phyloP scores from a whole-genome alignment of 2,888 invertebrate genomes.

The Metalampra italica region DNA sequence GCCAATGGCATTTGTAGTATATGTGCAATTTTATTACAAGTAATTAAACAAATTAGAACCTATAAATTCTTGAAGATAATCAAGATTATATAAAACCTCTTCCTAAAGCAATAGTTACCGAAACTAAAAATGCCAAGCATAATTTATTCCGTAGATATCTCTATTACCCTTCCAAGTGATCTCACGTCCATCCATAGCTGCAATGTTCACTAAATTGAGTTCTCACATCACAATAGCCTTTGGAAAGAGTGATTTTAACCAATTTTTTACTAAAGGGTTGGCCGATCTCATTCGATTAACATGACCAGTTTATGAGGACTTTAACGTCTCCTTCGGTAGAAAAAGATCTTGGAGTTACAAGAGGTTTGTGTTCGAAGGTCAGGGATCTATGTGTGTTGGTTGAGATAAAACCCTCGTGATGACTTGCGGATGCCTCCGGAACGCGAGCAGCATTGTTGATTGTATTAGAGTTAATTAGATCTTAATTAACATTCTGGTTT shows the following conservation, averaged over 20 bases:
- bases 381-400: constrained; percentile 46
- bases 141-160: constrained; percentile 44
- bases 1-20: too few relatives aligned
- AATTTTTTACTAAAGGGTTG: constrained; percentile 76
- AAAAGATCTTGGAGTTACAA: constrained; percentile 18
- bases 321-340: constrained; percentile 19
- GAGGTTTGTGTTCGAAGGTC: constrained; percentile 38
- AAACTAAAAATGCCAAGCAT: not conserved
- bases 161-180: constrained; percentile 55
- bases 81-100: too few relatives aligned
- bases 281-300: constrained; percentile 74
- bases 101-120: too few relatives aligned
- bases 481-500: constrained; percentile 78
- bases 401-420: constrained; percentile 53
- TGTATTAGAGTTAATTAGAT: constrained; percentile 78
- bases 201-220: constrained; percentile 71
- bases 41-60: too few relatives aligned
- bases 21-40: too few relatives aligned
- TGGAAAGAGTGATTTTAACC: constrained; percentile 67
- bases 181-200: constrained; percentile 44
- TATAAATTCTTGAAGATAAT: too few relatives aligned
- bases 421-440: constrained; percentile 73
- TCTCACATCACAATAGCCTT: constrained; percentile 73
- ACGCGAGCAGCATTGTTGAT: constrained; percentile 76
- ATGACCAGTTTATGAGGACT: constrained; percentile 45